phyloP scores from a whole-genome alignment of 2,113 vertebrate species.

The Poecile atricapillus region DNA sequence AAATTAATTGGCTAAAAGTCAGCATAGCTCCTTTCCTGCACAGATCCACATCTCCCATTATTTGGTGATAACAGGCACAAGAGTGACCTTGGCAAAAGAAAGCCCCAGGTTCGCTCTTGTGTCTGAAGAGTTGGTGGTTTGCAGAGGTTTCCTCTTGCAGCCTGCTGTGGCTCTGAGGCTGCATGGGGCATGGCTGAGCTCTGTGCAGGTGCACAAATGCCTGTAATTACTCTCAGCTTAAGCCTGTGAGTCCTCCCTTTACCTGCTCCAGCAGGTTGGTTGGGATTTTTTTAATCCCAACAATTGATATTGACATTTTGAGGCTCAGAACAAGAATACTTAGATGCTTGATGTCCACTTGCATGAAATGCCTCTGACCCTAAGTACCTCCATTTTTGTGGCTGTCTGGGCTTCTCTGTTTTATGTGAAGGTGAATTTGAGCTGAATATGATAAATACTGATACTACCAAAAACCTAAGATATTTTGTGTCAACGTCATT shows the following conservation, averaged over 20 bases:
- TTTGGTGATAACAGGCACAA: conserved; percentile 32
- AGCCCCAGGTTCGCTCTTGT: background rate
- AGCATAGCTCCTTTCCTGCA: background rate
- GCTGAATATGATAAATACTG: background rate
- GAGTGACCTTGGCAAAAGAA: background rate
- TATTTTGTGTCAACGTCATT: background rate
- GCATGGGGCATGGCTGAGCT: background rate
- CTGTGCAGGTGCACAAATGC: background rate
- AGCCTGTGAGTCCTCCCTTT: background rate
- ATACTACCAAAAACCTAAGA: background rate
- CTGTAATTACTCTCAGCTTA: background rate
- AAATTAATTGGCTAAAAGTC: conserved; percentile 42
- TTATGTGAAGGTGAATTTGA: background rate
- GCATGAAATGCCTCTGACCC: background rate
- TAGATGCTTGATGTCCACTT: background rate
- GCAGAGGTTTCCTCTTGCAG: background rate
- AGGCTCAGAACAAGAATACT: background rate
- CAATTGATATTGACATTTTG: background rate
- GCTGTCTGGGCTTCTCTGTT: background rate
- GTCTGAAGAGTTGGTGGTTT: background rate
- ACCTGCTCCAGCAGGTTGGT: background rate
- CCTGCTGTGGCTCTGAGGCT: background rate
- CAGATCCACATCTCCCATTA: background rate
- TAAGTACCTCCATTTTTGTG: background rate
- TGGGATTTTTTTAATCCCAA: background rate